Base-by-base conservation (phyloP, 1,140 invertebrate species). In the Brachionus sp. region DNA sequence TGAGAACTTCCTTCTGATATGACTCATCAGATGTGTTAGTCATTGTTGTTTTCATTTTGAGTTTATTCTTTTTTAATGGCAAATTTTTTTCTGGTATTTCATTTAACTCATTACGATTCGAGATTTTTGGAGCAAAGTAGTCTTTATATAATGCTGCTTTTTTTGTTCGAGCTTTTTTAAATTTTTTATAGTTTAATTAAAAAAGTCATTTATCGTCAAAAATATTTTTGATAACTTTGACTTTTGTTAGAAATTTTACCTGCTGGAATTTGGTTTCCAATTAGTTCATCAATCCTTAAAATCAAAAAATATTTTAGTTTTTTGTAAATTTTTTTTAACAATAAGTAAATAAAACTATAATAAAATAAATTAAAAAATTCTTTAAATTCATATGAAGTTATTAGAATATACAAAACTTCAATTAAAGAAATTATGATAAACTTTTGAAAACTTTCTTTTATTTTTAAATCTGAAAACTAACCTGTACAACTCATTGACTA, bases 21-120 rank as follows among this genome's bases (percentile, higher is more conserved):
- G 70, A 44, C 25, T 75, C 39, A 39, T 37, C 29, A 37, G n/a
- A 19, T 33, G 50, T 9, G 9, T 46, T 75, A 6, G 13, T 2
- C 3, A 44, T 46, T 29, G n/a, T 29, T 44, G 16, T 46, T 12
- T 25, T 75, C 42, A 75, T 75, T 75, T 75, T 75, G 12, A 23
- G 9, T 13, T 75, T 75, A 25, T 75, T 75, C 70, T 75, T 75
- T 75, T 75, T 75, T 25, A 75, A 19, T 46, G 70, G 70, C 6
- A 75, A 29, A 75, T 75, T 75, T 75, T 46, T 75, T 35, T 46
- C 39, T 39, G 35, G 66, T 42, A 70, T 70, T 39, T n/a, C 16
- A 9, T 70, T 39, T 39, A n/a, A n/a, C 33, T 12, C 1, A 39
- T 19, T 66, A 29, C 12, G n/a, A 57, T 9, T 16, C 2, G 6